Conservation (phyloP, 2,797 vertebrate genomes). For the Poecilia velifera region DNA sequence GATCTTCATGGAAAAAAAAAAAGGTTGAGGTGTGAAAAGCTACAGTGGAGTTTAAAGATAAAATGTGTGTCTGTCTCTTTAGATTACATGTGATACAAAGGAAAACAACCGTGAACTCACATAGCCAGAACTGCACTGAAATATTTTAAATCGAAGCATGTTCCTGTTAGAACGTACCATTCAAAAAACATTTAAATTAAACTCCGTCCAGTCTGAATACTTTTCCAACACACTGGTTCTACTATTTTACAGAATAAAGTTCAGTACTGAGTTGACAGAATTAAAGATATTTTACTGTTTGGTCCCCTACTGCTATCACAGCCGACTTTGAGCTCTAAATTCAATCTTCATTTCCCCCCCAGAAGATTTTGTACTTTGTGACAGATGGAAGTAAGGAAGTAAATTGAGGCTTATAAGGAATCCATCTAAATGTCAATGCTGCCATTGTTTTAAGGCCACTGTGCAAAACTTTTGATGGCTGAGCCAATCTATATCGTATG, state of each 20-base stretch:
- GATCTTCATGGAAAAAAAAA: background rate
- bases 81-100: background rate
- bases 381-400: background rate
- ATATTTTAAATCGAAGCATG: background rate
- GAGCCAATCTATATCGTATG: background rate
- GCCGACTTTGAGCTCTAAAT: background rate
- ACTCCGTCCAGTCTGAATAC: background rate
- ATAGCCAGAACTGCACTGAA: background rate
- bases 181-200: background rate
- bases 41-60: too few species aligned
- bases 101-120: background rate
- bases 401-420: conserved; percentile 5
- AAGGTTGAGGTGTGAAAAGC: background rate
- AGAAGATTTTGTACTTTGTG: conserved; percentile 2
- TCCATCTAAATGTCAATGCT: conserved; percentile 6
- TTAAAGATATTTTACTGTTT: background rate
- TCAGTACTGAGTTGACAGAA: background rate
- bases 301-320: background rate
- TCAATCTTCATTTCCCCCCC: background rate
- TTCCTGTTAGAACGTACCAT: background rate
- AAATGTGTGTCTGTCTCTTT: too few species aligned
- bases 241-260: background rate
- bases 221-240: background rate
- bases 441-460: background rate
- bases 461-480: background rate